Base-by-base conservation (phyloP, 1,140 invertebrate genomes). In the Agrypnia vestita region DNA sequence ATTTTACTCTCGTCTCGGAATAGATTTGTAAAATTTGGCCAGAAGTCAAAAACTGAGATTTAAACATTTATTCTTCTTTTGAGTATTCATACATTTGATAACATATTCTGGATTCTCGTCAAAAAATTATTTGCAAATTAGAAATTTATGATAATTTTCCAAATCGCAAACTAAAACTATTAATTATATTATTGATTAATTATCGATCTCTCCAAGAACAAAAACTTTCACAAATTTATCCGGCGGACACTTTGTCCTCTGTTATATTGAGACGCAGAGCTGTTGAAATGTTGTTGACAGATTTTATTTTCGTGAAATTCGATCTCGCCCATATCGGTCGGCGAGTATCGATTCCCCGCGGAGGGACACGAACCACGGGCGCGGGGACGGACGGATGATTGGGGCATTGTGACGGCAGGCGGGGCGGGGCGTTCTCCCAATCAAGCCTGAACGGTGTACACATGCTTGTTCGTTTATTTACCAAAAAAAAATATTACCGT, bases 321-420 rank as follows among this genome's bases (percentile, higher is more conserved):
- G 13, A 64, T 64, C 19, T 25, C 25, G 61, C 61, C 25, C 35
- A 43, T 64, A 44, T 64, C 35, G 35, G 61, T 43, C 10, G 10
- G 61, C 35, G 61, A 13, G 35, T 64, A 64, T 64, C 25, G 61
- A 64, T 64, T 64, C 55, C 61, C 61, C 61, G 61, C 25, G 61
- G 21, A 25, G 25, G 49, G 25, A 43, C 61, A 25, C 35, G 61
- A 64, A 64, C 61, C 61, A n/a, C 35, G 61, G 35, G 25, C 61
- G 25, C 19, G 19, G 61, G 9, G 21, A 35, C 25, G 25, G 25
- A 35, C 6, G 25, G 25, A 35, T 35, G 25, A 35, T 35, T 35
- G 25, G 1, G 25, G 25, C 25, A 35, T 35, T 35, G 25, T 35
- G 1, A 6, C 25, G 25, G 25, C 25, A 35, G 25, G 25, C 25